These are phyloP conservation scores for Porites cylindrica DNA, from an alignment of 92 coral and sea anemone species.

Conservation along the genomic window DNA sequence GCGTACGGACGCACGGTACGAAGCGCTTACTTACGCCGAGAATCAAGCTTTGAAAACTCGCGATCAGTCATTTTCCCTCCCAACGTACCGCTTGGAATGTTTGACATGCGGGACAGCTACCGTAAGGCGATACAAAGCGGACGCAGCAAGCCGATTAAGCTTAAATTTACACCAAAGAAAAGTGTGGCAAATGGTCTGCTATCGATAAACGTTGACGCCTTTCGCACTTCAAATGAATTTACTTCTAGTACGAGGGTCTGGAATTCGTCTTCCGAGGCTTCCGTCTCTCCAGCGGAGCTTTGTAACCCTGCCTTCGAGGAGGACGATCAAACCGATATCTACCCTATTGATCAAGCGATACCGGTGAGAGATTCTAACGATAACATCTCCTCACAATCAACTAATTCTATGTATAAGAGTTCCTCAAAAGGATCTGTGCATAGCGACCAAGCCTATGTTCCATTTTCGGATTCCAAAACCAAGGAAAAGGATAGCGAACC, in stretches of 20 bases:
- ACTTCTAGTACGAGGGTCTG: not conserved
- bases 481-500: not conserved
- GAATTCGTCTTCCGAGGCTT: not conserved
- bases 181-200: too few species aligned
- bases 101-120: slow-evolving; percentile 85
- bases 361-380: not conserved
- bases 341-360: slow-evolving; percentile 19
- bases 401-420: slow-evolving; percentile 9
- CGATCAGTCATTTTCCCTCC: slow-evolving; percentile 76
- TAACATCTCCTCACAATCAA: not conserved
- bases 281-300: slow-evolving; percentile 11
- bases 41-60: slow-evolving; percentile 90
- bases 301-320: slow-evolving; percentile 41
- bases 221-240: not conserved
- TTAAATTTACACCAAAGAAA: slow-evolving; percentile 46
- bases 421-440: slow-evolving; percentile 7
- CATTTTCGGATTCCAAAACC: slow-evolving; percentile 7
- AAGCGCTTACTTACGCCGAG: slow-evolving; percentile 60
- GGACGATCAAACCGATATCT: slow-evolving; percentile 18
- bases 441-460: slow-evolving; percentile 26
- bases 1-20: slow-evolving; percentile 68
- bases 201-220: too few species aligned
- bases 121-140: slow-evolving; percentile 82
- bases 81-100: slow-evolving; percentile 69
- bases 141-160: slow-evolving; percentile 63